Conservation (phyloP, 2,888 invertebrate genomes). For the Acleris cristana region DNA sequence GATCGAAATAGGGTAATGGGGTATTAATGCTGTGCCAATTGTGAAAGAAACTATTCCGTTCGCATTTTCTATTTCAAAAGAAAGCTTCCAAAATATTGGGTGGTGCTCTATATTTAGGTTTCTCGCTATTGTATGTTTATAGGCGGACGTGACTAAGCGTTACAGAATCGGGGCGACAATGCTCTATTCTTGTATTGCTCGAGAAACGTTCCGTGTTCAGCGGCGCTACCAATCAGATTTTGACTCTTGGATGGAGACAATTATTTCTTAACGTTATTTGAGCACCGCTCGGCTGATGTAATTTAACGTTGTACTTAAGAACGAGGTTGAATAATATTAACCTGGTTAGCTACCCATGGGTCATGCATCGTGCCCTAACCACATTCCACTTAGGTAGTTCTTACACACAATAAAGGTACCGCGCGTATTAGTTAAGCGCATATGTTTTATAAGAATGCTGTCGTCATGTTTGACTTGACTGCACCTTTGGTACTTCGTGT, state of each 20-base stretch:
- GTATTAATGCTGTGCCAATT: conserved; percentile 9
- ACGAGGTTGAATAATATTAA: conserved; percentile 57
- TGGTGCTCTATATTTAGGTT: conserved; percentile 55
- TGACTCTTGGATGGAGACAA: conserved; percentile 33
- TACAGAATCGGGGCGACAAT: conserved; percentile 62
- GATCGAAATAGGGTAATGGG: conserved; percentile 37
- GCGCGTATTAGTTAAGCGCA: conserved; percentile 36
- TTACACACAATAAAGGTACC: conserved; percentile 48
- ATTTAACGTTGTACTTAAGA: conserved; percentile 44
- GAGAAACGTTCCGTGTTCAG: conserved; percentile 47
- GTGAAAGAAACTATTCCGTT: conserved; percentile 6
- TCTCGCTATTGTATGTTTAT: conserved; percentile 55
- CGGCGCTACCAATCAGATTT: conserved; percentile 36
- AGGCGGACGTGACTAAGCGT: conserved; percentile 67
- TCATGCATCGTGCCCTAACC: conserved; percentile 56
- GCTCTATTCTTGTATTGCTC: conserved; percentile 61
- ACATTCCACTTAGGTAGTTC: conserved; percentile 58
- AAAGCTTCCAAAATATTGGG: conserved; percentile 53
- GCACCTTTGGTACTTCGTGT: conserved; percentile 31
- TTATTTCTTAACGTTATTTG: conserved; percentile 45
- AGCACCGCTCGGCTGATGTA: conserved; percentile 45
- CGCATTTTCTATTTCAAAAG: conserved; percentile 44
- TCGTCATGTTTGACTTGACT: conserved; percentile 29
- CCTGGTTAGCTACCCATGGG: conserved; percentile 58
- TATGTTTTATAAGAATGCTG: conserved; percentile 35